Evolutionary conservation across 2,113 vertebrate species (phyloP).

Genomic region (Platichthys stellatus): DNA sequence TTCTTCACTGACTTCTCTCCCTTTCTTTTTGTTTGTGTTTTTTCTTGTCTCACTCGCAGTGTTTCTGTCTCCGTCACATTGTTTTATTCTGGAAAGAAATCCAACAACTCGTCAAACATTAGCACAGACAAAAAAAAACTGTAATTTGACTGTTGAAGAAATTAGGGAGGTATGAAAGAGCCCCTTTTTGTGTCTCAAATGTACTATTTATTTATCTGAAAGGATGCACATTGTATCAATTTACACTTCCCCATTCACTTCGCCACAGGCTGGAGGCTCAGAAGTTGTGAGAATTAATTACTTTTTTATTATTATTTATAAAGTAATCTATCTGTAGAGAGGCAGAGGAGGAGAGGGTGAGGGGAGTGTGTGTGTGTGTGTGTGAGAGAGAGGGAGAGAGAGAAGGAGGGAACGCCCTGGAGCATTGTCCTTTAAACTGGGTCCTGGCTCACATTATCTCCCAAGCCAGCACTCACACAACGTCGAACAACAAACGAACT

Average conservation of each 20-base stretch:
- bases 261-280: constrained; percentile 91
- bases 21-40: constrained; percentile 15
- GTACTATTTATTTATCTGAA: constrained; percentile 94
- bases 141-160: constrained; percentile 78
- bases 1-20: constrained; percentile 2
- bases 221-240: constrained; percentile 97
- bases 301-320: constrained; percentile 93
- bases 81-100: constrained; percentile 66
- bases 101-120: constrained; percentile 80
- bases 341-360: constrained; percentile 37
- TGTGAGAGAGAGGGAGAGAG: constrained; percentile 20
- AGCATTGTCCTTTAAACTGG: constrained; percentile 85
- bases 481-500: constrained; percentile 78
- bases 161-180: constrained; percentile 77
- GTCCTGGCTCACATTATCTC: constrained; percentile 85
- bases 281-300: constrained; percentile 99
- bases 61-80: constrained; percentile 48
- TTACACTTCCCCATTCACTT: constrained; percentile 87
- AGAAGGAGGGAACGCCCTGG: constrained; percentile 73
- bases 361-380: constrained; percentile 21
- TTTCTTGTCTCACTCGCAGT: constrained; percentile 12
- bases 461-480: constrained; percentile 77
- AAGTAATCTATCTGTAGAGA: constrained; percentile 84
- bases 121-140: constrained; percentile 71
- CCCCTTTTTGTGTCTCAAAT: constrained; percentile 83